Percentiles rank a stretch among this genome's conserved stretches.
These are phyloP conservation scores for Castor canadensis DNA, from an alignment of 2,113 vertebrate genomes.

Conservation along the genomic window DNA sequence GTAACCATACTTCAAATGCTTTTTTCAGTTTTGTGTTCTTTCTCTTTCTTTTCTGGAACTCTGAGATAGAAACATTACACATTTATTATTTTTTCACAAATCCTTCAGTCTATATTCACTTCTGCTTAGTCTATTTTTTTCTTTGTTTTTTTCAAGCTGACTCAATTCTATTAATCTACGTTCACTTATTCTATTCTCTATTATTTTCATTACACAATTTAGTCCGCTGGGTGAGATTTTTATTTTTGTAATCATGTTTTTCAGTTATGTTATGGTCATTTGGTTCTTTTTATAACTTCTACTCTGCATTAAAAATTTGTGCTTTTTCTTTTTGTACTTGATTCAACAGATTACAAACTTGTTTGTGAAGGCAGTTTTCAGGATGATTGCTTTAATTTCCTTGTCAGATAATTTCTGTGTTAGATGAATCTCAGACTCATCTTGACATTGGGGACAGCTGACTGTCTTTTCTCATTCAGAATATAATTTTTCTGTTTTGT, in stretches of 20 bases:
- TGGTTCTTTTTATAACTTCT: neutral
- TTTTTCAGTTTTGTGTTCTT: neutral
- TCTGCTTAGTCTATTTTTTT: neutral
- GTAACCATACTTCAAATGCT: neutral
- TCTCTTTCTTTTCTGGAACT: neutral
- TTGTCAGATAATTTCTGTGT: neutral
- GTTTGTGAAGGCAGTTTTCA: slow-evolving; percentile 9
- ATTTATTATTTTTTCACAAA: neutral
- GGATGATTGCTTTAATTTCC: neutral
- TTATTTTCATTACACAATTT: neutral
- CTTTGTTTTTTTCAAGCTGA: neutral
- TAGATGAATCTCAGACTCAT: no score
- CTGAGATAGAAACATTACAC: neutral
- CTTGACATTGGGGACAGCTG: neutral
- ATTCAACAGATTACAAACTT: neutral
- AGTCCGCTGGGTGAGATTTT: neutral
- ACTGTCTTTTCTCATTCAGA: neutral
- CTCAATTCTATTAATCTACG: neutral
- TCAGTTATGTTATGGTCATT: neutral
- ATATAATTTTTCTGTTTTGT: neutral
- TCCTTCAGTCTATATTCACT: neutral
- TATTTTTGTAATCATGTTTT: neutral
- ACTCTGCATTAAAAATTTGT: neutral
- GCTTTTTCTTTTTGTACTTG: neutral
- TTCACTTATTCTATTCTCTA: neutral